Percentiles rank a stretch among this genome's conserved stretches.
Conservation (phyloP, 2,113 vertebrate species). For the Taxidea taxus region DNA sequence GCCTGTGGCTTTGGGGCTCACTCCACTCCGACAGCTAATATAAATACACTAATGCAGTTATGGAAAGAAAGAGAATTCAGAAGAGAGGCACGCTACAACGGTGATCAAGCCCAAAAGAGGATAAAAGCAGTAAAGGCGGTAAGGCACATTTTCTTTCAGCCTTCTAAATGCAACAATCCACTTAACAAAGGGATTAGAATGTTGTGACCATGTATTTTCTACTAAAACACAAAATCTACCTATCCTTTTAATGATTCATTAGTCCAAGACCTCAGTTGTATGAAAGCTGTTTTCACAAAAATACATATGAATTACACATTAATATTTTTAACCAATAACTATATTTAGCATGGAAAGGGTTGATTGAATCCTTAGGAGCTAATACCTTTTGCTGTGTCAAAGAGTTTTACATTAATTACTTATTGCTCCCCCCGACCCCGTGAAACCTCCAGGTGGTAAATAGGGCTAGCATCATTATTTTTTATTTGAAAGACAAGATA, state of each 20-base stretch:
- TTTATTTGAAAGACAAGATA: constrained; percentile 12
- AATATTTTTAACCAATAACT: not conserved
- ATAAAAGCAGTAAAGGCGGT: not conserved
- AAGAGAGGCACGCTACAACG: not conserved
- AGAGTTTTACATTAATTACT: not conserved
- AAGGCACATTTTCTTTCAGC: not conserved
- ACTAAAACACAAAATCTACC: not conserved
- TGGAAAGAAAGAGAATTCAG: not conserved
- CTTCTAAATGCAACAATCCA: not conserved
- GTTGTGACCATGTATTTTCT: not conserved
- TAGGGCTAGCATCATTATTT: not conserved
- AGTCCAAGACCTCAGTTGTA: not conserved
- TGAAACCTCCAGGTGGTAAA: not conserved
- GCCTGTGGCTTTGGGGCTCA: not conserved
- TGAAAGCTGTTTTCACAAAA: constrained; percentile 1
- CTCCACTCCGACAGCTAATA: not conserved
- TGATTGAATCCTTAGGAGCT: not conserved
- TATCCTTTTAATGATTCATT: not conserved
- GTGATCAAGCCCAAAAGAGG: not conserved
- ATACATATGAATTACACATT: not conserved
- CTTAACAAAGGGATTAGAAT: not conserved
- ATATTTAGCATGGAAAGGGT: not conserved
- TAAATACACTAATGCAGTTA: not conserved
- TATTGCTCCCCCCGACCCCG: not conserved
- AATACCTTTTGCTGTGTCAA: not conserved